A percentile compares a stretch with the other conserved stretches of the same genome.
phyloP scores from a whole-genome alignment of 2,888 invertebrate genomes.

The Eilema griseolum region DNA sequence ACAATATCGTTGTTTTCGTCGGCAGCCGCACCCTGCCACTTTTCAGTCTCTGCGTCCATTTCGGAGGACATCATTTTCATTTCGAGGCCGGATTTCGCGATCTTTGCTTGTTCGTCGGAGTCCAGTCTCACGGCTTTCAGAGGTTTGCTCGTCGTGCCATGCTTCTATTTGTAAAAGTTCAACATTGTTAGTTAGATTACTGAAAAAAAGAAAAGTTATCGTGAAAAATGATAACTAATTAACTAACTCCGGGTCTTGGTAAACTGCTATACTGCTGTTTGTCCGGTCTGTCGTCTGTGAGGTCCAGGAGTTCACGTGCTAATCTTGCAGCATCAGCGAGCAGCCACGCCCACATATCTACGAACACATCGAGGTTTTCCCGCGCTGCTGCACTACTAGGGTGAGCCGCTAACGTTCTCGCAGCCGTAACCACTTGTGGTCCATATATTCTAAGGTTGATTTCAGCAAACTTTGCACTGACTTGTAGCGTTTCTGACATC shows the following conservation, averaged over 20 bases:
- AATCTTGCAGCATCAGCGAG: conserved; percentile 96
- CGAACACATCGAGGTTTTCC: conserved; percentile 98
- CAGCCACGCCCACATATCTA: conserved; percentile 98
- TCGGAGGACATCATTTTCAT: conserved; percentile 98
- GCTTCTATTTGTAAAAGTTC: conserved; percentile 90
- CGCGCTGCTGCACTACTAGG: conserved; percentile 98
- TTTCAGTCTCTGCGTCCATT: conserved; percentile 98
- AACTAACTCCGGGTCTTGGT: conserved; percentile 96
- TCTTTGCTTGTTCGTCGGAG: conserved; percentile 98
- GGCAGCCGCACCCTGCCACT: conserved; percentile 94
- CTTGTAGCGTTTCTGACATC: conserved; percentile 96
- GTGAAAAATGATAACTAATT: neutral
- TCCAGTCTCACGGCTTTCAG: conserved; percentile 95
- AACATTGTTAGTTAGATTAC: neutral
- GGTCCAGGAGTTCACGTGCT: conserved; percentile 95
- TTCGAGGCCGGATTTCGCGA: conserved; percentile 98
- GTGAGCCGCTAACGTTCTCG: conserved; percentile 96
- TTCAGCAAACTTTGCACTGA: conserved; percentile 98
- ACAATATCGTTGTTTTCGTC: conserved; percentile 93
- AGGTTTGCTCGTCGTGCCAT: conserved; percentile 97
- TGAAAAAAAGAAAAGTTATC: neutral
- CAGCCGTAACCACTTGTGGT: conserved; percentile 97
- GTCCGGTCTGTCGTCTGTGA: conserved; percentile 88
- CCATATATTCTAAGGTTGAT: conserved; percentile 98
- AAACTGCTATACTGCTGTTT: conserved; percentile 94